Percentiles rank a stretch among this genome's conserved stretches.
phyloP scores from a whole-genome alignment of 92 coral and sea anemone genomes.

The Epizoanthus fatuus region DNA sequence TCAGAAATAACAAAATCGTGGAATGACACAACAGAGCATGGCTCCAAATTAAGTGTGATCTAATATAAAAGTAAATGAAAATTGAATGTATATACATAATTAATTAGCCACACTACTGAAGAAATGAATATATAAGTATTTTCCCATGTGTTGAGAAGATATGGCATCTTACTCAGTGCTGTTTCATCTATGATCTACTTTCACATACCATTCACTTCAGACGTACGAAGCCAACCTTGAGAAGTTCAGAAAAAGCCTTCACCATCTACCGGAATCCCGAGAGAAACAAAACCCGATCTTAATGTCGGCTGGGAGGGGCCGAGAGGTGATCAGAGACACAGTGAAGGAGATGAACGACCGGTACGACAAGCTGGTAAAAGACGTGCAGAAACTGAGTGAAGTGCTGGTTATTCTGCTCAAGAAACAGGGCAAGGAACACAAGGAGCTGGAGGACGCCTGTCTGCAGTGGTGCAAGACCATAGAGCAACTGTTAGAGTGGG shows the following conservation, averaged over 20 bases:
- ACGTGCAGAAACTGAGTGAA: conserved; percentile 85
- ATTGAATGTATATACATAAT: too few species aligned
- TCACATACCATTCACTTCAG: conserved; percentile 41
- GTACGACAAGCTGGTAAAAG: conserved; percentile 81
- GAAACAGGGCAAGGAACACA: conserved; percentile 86
- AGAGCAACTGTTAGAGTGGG: conserved; percentile 98
- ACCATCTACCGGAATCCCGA: conserved; percentile 91
- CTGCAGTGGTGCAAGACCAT: conserved; percentile 92
- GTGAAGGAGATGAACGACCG: conserved; percentile 77
- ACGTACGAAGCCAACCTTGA: conserved; percentile 78
- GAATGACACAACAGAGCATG: too few species aligned
- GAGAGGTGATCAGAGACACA: conserved; percentile 76
- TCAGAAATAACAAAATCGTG: too few species aligned
- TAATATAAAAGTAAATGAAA: too few species aligned
- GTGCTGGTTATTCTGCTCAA: conserved; percentile 70
- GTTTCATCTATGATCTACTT: background rate
- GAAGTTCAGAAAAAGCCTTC: conserved; percentile 78
- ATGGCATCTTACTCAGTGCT: too few species aligned
- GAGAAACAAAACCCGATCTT: conserved; percentile 79
- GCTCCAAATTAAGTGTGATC: too few species aligned
- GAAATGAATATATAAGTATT: too few species aligned
- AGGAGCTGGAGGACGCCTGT: conserved; percentile 93
- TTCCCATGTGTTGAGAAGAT: too few species aligned
- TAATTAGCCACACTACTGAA: too few species aligned
- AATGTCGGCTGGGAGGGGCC: conserved; percentile 79